phyloP scores from a whole-genome alignment of 64 coral and sea anemone species.

The Catalaphyllia jardinei region DNA sequence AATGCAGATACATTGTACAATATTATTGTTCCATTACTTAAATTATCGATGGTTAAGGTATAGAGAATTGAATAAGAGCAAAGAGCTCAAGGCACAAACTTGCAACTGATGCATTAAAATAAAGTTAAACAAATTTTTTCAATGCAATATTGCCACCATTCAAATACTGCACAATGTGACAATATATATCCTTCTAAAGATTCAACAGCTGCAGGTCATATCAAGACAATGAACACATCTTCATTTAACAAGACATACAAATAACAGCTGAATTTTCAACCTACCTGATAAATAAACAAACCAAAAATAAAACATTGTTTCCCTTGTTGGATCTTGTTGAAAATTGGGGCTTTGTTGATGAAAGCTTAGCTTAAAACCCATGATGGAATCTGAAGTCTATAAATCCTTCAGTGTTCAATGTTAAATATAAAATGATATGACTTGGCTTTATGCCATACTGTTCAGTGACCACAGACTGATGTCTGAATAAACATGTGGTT shows the following conservation, averaged over 20 bases:
- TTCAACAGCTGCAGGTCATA: neutral
- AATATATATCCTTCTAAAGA: neutral
- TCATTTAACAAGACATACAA: neutral
- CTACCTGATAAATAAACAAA: constrained; percentile 33
- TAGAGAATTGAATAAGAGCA: no score
- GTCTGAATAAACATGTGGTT: constrained; percentile 13
- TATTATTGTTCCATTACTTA: no score
- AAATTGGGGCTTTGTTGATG: neutral
- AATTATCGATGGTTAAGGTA: no score
- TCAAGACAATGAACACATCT: no score
- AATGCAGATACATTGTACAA: no score
- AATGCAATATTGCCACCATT: no score
- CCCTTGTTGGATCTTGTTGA: neutral
- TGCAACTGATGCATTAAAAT: no score
- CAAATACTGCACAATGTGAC: no score
- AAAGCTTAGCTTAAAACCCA: constrained; percentile 8
- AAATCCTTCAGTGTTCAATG: no score
- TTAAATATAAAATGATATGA: neutral
- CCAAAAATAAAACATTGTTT: constrained; percentile 28
- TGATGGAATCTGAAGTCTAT: neutral
- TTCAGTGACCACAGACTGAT: neutral
- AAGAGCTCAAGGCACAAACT: no score
- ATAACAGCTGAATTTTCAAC: neutral
- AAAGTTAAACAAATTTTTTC: no score
- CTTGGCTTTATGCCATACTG: neutral